These are phyloP conservation scores for Ondatra zibethicus DNA, from an alignment of 2,113 vertebrate genomes.

Conservation along the genomic window DNA sequence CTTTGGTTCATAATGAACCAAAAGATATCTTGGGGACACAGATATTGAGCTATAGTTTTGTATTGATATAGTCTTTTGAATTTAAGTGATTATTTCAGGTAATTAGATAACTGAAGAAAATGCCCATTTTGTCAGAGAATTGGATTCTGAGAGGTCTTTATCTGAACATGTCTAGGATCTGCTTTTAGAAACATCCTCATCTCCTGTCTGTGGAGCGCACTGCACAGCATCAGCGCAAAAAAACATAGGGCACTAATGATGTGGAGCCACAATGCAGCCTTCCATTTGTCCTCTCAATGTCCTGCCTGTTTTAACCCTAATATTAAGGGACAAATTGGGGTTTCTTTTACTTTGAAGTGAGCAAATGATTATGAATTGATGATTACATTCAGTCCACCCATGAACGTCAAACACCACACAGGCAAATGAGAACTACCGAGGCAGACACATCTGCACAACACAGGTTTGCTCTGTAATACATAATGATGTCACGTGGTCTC, in stretches of 20 bases:
- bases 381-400: slow-evolving; percentile 56
- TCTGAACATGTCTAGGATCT: not conserved
- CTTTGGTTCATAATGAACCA: not conserved
- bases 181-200: not conserved
- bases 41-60: not conserved
- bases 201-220: not conserved
- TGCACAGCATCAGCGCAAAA: not conserved
- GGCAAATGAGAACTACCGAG: not conserved
- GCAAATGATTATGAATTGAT: slow-evolving; percentile 67
- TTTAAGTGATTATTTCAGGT: not conserved
- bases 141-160: not conserved
- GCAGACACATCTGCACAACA: not conserved
- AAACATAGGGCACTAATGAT: not conserved
- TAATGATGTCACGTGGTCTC: not conserved
- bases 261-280: too few relatives aligned
- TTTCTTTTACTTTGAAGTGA: not conserved
- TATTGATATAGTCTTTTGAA: slow-evolving; percentile 3
- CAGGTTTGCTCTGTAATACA: not conserved
- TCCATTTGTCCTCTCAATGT: not conserved
- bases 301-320: not conserved
- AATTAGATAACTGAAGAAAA: not conserved
- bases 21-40: not conserved
- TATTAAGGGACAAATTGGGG: not conserved
- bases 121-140: not conserved
- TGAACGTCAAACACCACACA: not conserved